Evolutionary conservation across 1,140 invertebrate species (phyloP).

Genomic region (Phocides pigmalion): DNA sequence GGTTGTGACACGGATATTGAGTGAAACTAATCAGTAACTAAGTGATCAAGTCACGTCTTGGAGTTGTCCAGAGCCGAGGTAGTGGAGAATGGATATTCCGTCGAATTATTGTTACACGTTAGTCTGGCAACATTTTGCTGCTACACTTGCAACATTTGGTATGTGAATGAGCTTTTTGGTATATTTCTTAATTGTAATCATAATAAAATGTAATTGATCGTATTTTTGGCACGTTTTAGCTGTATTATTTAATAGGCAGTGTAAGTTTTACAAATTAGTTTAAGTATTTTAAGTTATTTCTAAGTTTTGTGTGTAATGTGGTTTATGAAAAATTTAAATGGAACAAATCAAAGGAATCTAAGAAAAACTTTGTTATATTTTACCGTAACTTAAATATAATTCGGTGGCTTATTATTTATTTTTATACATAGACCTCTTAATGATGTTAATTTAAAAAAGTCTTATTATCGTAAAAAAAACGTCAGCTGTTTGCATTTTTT

Average conservation of each 20-base stretch:
- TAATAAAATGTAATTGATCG: slow-evolving; percentile 40
- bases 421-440: too few species aligned
- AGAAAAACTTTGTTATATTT: neutral
- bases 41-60: neutral
- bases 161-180: slow-evolving; percentile 60
- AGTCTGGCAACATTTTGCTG: slow-evolving; percentile 51
- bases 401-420: too few species aligned
- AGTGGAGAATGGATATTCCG: slow-evolving; percentile 38
- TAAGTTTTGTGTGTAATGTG: slow-evolving; percentile 29
- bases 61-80: neutral
- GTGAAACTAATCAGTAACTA: neutral
- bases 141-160: slow-evolving; percentile 62
- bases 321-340: slow-evolving; percentile 37
- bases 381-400: too few species aligned
- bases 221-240: slow-evolving; percentile 54
- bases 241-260: slow-evolving; percentile 45
- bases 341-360: too few species aligned
- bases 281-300: slow-evolving; percentile 41
- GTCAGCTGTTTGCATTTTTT: too few species aligned
- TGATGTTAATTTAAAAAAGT: too few species aligned
- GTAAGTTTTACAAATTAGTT: slow-evolving; percentile 59
- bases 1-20: slow-evolving; percentile 24
- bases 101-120: slow-evolving; percentile 46
- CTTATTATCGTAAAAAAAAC: too few species aligned
- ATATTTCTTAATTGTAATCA: slow-evolving; percentile 47